phyloP scores from a whole-genome alignment of 2,888 invertebrate genomes.

The Scaptodrosophila latifasciaeformis region DNA sequence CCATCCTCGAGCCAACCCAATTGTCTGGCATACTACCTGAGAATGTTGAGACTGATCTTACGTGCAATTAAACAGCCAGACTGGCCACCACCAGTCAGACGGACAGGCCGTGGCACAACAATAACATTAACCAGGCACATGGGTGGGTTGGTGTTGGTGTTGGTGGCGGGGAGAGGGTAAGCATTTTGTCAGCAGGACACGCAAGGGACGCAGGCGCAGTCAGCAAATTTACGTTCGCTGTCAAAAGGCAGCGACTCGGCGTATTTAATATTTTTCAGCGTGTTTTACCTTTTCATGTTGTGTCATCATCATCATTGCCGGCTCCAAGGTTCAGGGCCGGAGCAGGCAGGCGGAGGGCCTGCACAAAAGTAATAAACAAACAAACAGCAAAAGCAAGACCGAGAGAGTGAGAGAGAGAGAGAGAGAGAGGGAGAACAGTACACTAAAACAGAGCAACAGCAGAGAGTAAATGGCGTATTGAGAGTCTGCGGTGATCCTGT shows the following conservation, averaged over 20 bases:
- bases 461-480: too few species aligned
- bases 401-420: not conserved
- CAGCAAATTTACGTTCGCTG: slow-evolving; percentile 73
- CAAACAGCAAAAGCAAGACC: too few species aligned
- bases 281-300: slow-evolving; percentile 73
- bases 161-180: not conserved
- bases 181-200: not conserved
- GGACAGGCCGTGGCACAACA: slow-evolving; percentile 2
- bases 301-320: slow-evolving; percentile 69
- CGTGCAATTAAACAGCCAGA: slow-evolving; percentile 59
- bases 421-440: not conserved
- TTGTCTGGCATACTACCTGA: too few species aligned
- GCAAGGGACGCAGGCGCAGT: slow-evolving; percentile 42
- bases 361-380: not conserved
- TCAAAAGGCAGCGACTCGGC: slow-evolving; percentile 71
- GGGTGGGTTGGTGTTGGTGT: slow-evolving; percentile 2
- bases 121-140: not conserved
- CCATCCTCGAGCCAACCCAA: too few species aligned
- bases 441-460: slow-evolving; percentile 9
- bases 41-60: slow-evolving; percentile 27
- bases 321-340: slow-evolving; percentile 16
- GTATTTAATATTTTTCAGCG: slow-evolving; percentile 73
- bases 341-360: slow-evolving; percentile 9
- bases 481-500: slow-evolving; percentile 59
- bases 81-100: not conserved